Evolutionary conservation across 2,888 invertebrate genomes (phyloP), one percentile per base, ranked within the genome.

Genomic region (Spodoptera littoralis): DNA sequence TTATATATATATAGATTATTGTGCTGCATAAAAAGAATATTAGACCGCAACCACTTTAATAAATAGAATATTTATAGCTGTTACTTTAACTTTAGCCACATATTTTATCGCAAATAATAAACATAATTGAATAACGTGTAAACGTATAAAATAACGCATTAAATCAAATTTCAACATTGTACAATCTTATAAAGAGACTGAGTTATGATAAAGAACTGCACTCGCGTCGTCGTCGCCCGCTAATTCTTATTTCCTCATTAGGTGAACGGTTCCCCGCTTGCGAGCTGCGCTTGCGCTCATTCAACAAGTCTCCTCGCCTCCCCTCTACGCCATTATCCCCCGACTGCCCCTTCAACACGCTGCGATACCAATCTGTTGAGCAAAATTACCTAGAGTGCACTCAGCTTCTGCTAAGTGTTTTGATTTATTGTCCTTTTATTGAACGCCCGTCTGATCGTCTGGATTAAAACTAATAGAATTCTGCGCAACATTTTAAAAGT

Each of bases 171-270:
- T 3, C n/a, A 48, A 56, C 49, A 43, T 11, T 56, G 52, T 73
- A 48, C 42, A 70, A 58, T 53, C 55, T 82, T 80, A 66, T 70
- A 68, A 73, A 81, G 77, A 79, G 70, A 74, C 76, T 80, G 73
- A 75, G 81, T 83, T 84, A 83, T 82, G 81, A 87, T 88, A 87
- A 90, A 91, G 90, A 89, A 90, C 83, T 92, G 92, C 91, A 91
- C 80, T 89, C 83, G 84, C 86, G 88, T 87, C 88, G 90, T 88
- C 89, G 90, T 88, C 89, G 89, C 86, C 88, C 87, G 92, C 91
- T 94, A 94, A 94, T 94, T 94, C 92, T 85, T 94, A 92, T 93
- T 93, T 94, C 94, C 94, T 94, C 94, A 94, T 94, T 94, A 94
- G 86, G 76, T 83, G 77, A 79, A 64, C 81, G 79, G 87, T 84